Evolutionary conservation across 2,888 invertebrate genomes (phyloP).

Genomic region (Ametastegia equiseti): DNA sequence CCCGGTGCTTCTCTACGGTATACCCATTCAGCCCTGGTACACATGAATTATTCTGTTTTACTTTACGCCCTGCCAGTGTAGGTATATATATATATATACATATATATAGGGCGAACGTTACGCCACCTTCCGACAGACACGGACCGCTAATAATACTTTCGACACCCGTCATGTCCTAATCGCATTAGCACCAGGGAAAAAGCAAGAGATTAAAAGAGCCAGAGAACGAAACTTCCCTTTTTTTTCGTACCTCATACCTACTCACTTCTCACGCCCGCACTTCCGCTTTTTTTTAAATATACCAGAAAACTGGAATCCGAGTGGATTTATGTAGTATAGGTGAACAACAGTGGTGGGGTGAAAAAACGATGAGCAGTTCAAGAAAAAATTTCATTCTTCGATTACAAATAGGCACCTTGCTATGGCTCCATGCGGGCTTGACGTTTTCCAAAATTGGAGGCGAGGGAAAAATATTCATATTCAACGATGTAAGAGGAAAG

Average conservation of each 20-base stretch:
- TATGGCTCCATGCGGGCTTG: neutral
- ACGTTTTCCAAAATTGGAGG: neutral
- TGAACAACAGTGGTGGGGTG: neutral
- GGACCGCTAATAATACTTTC: slow-evolving; percentile 43
- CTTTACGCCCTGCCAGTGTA: neutral
- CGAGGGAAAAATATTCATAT: neutral
- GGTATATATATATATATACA: no score
- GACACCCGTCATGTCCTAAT: slow-evolving; percentile 42
- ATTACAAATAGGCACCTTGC: neutral
- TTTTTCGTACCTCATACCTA: no score
- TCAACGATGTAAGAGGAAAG: neutral
- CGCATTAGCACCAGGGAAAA: slow-evolving; percentile 30
- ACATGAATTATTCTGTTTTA: slow-evolving; percentile 45
- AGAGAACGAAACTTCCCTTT: neutral
- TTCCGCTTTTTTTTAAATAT: neutral
- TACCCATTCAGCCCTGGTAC: slow-evolving; percentile 30
- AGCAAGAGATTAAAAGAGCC: neutral
- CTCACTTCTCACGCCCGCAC: neutral
- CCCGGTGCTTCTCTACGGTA: neutral
- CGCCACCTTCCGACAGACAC: slow-evolving; percentile 4
- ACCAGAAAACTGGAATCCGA: neutral
- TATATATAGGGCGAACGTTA: neutral
- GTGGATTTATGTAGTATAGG: neutral
- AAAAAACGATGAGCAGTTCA: neutral
- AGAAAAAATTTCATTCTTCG: neutral